A percentile compares a stretch with the other conserved stretches of the same genome.
Conservation (phyloP, 2,113 vertebrate genomes). For the Hylia prasina region DNA sequence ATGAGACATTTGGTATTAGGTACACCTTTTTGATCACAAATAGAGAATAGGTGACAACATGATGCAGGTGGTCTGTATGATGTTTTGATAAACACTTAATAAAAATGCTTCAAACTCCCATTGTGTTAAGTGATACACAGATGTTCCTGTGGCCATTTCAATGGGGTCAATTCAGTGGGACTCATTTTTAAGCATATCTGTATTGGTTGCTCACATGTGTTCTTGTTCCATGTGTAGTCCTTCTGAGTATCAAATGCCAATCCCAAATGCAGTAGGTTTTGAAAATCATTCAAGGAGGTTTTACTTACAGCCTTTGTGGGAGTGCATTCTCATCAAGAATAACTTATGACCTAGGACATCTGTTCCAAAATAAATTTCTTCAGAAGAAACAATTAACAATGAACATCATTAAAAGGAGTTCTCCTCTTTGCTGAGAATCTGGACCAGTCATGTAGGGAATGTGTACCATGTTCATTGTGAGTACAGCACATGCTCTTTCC, state of each 20-base stretch:
- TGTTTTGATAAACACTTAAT: conserved; percentile 29
- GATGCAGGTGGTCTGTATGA: not conserved
- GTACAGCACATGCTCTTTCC: not conserved
- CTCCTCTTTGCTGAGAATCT: not conserved
- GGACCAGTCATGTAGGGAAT: not conserved
- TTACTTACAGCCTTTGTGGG: not conserved
- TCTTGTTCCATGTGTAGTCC: not conserved
- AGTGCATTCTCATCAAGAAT: not conserved
- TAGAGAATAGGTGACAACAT: not conserved
- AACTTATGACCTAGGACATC: not conserved
- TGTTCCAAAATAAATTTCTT: not conserved
- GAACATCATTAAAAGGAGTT: not conserved
- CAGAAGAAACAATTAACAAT: not conserved
- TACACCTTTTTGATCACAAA: not conserved
- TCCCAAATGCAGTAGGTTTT: not conserved
- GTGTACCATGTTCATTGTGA: not conserved
- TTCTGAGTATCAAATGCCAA: not conserved
- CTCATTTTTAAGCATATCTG: not conserved
- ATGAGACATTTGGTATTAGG: not conserved
- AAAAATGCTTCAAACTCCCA: not conserved
- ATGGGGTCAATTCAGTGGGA: not conserved
- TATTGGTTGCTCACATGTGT: not conserved
- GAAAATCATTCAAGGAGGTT: not conserved
- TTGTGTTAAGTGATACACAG: not conserved
- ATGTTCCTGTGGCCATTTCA: not conserved